Percentiles rank a stretch among this genome's conserved stretches.
Evolutionary conservation across 2,888 invertebrate species (phyloP).

Genomic region (Drosophila anomalata): DNA sequence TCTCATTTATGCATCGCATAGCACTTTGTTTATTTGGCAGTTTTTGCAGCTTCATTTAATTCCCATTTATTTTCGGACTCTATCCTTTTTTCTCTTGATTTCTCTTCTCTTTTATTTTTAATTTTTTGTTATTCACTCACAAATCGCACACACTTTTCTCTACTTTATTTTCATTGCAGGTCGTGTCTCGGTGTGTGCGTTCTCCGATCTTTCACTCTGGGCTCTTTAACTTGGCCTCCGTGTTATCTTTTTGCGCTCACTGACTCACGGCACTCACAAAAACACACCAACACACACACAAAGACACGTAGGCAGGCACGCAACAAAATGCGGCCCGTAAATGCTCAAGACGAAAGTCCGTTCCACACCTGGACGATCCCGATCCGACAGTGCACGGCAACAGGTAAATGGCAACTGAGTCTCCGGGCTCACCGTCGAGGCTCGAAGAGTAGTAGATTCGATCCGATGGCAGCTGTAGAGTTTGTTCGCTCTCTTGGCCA

Average conservation of each 20-base stretch:
- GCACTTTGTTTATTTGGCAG: conserved; percentile 58
- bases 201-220: conserved; percentile 68
- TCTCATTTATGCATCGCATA: conserved; percentile 65
- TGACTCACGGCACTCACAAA: conserved; percentile 42
- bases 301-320: conserved; percentile 52
- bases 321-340: conserved; percentile 71
- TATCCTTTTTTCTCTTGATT: conserved; percentile 32
- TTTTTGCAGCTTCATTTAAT: conserved; percentile 66
- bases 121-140: conserved; percentile 52
- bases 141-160: conserved; percentile 59
- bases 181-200: conserved; percentile 44
- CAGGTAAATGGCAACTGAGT: conserved; percentile 81
- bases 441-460: not conserved
- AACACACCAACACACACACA: conserved; percentile 33
- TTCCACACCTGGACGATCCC: conserved; percentile 58
- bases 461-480: conserved; percentile 3
- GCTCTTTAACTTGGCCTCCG: conserved; percentile 67
- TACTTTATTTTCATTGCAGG: conserved; percentile 66
- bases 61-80: conserved; percentile 49
- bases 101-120: conserved; percentile 24
- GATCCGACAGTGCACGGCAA: conserved; percentile 68
- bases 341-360: conserved; percentile 62
- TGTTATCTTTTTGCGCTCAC: conserved; percentile 67
- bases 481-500: conserved; percentile 16
- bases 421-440: conserved; percentile 36